These are phyloP conservation scores for Ceraclea dissimilis DNA, from an alignment of 2,888 invertebrate genomes.

Conservation along the genomic window DNA sequence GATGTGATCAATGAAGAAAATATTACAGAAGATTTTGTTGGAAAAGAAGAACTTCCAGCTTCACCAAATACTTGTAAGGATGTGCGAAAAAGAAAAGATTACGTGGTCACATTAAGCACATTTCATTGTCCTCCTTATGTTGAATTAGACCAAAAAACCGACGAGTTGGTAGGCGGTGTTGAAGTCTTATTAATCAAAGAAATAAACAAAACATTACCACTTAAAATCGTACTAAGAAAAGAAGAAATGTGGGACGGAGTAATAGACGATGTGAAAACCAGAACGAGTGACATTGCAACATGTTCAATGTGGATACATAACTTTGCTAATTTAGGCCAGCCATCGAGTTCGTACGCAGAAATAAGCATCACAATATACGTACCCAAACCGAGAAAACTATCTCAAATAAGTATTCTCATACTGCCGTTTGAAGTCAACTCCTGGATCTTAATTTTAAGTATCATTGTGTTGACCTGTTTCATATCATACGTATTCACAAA, in stretches of 20 bases:
- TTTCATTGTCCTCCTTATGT: conserved; percentile 6
- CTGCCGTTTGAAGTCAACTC: not conserved
- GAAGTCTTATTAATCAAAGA: not conserved
- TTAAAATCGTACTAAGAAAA: not conserved
- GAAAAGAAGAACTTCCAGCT: not conserved
- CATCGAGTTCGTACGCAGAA: not conserved
- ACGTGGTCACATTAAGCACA: not conserved
- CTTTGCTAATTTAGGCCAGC: not conserved
- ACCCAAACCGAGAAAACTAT: not conserved
- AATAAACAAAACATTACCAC: not conserved
- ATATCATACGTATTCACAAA: not conserved
- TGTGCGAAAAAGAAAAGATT: not conserved
- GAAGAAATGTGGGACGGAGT: not conserved
- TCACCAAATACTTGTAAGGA: not conserved
- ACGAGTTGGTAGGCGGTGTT: not conserved
- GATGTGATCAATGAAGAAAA: not conserved
- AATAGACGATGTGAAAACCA: not conserved
- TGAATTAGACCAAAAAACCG: not conserved
- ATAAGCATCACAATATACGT: not conserved
- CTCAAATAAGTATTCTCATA: not conserved
- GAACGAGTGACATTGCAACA: not conserved
- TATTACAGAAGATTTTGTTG: not conserved
- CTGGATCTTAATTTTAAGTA: not conserved
- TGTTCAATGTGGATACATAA: not conserved
- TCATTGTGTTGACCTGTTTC: not conserved